Base-by-base conservation (phyloP, 2,113 vertebrate genomes). In the Nibea albiflora region DNA sequence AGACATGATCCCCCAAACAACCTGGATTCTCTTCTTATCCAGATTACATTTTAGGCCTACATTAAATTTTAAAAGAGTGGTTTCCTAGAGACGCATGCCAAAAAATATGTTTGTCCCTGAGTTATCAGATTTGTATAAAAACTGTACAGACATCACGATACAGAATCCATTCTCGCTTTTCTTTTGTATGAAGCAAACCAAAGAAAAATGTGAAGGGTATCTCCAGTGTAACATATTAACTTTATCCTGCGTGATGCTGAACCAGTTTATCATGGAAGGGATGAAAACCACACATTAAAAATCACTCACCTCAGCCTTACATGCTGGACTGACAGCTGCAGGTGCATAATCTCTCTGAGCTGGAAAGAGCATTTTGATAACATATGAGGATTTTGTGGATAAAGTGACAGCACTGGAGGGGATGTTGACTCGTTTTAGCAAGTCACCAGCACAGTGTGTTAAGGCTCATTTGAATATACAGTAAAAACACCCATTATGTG, bases 401-500 rank as follows among this genome's bases (percentile, higher is more conserved):
- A 66, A 49, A 31, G 53, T 53, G 12, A 31, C 56, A 22, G 50
- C n/a, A 12, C 42, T 28, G 2, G 16, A 50, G 22, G 16, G 28
- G 22, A 52, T 74, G 53, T 28, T 28, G 22, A 54, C 15, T 64
- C 35, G 49, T 58, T 58, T 57, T 54, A 60, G 17, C 22, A 49
- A 57, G 14, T 26, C 58, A 50, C 4, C 14, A 63, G 20, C 16
- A 24, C 39, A 66, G 60, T 26, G 8, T 24, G 66, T 20, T 46
- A 16, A 54, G 20, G 10, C 39, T 56, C 0, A 56, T 68, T 61
- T 70, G 4, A 6, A 49, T 63, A 8, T 16, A 54, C 63, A 31
- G n/a, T 44, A 52, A 64, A 62, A 69, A 78, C n/a, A 70, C 14
- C 26, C 11, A n/a, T 44, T 67, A 20, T 60, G 62, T 44, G 11